Conservation (phyloP, 1,140 invertebrate genomes). For the Episyrphus balteatus region DNA sequence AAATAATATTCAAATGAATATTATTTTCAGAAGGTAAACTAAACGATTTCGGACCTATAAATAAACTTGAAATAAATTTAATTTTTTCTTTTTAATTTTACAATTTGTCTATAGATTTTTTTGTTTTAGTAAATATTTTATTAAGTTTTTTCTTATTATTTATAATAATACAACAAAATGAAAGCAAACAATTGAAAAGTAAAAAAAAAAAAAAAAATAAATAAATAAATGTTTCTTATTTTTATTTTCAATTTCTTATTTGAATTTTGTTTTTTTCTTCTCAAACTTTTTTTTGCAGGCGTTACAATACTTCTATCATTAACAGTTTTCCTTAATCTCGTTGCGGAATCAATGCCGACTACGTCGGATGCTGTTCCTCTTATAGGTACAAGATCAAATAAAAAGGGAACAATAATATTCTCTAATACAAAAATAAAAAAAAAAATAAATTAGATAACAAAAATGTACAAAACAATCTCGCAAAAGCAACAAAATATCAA, state of each 20-base stretch:
- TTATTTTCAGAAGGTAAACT: no score
- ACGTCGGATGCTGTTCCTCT: constrained; percentile 77
- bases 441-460: neutral
- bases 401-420: constrained; percentile 6
- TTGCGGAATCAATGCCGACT: constrained; percentile 84
- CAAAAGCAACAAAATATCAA: constrained; percentile 5
- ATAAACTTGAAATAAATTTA: no score
- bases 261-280: constrained; percentile 21
- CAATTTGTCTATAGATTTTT: no score
- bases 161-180: no score
- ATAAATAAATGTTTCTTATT: constrained; percentile 9
- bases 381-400: constrained; percentile 44
- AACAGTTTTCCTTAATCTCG: constrained; percentile 94
- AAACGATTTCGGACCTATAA: no score
- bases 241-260: constrained; percentile 21
- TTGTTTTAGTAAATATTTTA: no score
- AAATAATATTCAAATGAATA: no score
- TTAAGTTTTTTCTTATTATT: no score
- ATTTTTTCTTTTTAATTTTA: no score
- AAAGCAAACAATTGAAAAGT: constrained; percentile 3
- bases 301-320: constrained; percentile 97
- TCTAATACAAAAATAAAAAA: constrained; percentile 9
- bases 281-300: constrained; percentile 54
- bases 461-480: neutral
- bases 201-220: constrained; percentile 3